These are phyloP conservation scores for Plebejus anna DNA, from an alignment of 2,888 invertebrate species.

Conservation along the genomic window DNA sequence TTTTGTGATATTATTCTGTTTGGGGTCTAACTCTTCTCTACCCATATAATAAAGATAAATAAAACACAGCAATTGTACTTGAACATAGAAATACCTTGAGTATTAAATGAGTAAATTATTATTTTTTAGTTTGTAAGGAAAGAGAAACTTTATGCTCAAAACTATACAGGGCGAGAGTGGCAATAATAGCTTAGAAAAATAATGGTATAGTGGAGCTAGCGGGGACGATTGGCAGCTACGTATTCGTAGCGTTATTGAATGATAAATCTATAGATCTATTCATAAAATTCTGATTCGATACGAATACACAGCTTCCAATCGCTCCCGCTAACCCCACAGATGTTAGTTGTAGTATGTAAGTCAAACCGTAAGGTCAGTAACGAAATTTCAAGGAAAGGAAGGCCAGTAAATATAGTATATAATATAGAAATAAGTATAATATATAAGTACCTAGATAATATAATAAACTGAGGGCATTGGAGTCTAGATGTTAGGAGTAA, in stretches of 20 bases:
- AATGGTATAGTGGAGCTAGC: neutral
- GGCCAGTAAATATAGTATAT: slow-evolving; percentile 3
- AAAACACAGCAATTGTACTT: neutral
- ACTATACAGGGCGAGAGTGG: slow-evolving; percentile 33
- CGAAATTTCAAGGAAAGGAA: neutral
- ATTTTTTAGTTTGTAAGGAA: neutral
- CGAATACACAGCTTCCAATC: neutral
- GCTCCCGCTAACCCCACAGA: neutral
- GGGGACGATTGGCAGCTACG: neutral
- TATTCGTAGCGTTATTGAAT: too few relatives aligned
- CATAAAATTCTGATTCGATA: neutral
- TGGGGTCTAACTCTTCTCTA: neutral
- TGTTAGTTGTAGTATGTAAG: neutral
- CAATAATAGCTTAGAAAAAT: neutral
- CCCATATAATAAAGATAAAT: neutral
- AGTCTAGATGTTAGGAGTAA: neutral
- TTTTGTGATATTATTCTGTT: neutral
- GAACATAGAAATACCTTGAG: neutral
- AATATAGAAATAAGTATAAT: neutral
- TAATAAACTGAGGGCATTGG: neutral
- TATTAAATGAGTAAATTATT: neutral
- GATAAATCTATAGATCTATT: too few relatives aligned
- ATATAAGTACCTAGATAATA: neutral
- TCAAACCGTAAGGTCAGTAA: neutral
- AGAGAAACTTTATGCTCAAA: slow-evolving; percentile 31